Evolutionary conservation across 2,113 vertebrate species (phyloP).

Genomic region (Mixornis gularis): DNA sequence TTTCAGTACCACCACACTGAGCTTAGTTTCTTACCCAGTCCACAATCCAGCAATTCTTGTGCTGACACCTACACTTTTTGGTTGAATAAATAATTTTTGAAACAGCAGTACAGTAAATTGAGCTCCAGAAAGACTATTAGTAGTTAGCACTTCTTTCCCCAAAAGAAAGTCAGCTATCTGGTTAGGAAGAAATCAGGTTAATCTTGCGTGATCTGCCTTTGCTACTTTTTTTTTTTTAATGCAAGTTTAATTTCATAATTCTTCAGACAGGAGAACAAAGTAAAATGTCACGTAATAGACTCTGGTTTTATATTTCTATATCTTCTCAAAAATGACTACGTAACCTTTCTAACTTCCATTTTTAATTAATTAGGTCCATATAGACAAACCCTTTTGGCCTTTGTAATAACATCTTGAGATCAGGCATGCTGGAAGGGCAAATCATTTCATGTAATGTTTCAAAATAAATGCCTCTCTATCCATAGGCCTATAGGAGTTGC

Average conservation of each 20-base stretch:
- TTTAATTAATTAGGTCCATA: constrained; percentile 30
- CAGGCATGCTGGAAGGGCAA: neutral
- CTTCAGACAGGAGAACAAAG: neutral
- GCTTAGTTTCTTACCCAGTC: neutral
- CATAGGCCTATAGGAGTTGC: neutral
- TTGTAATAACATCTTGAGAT: neutral
- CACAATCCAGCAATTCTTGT: neutral
- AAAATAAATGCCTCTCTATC: neutral
- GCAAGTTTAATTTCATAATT: constrained; percentile 6
- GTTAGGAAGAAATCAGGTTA: neutral
- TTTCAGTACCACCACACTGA: neutral
- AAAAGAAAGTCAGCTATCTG: neutral
- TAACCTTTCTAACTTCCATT: constrained; percentile 12
- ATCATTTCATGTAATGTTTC: neutral
- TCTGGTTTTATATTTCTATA: neutral
- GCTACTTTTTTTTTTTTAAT: neutral
- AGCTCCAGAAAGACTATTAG: neutral
- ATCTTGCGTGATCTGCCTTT: neutral
- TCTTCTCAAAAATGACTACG: neutral
- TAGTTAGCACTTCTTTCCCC: neutral
- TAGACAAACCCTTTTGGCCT: neutral
- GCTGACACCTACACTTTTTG: neutral
- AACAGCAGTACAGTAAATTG: neutral
- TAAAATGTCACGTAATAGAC: neutral
- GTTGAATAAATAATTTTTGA: neutral